Base-by-base conservation (phyloP, 1,140 invertebrate species). In the Drosophila pachea region DNA sequence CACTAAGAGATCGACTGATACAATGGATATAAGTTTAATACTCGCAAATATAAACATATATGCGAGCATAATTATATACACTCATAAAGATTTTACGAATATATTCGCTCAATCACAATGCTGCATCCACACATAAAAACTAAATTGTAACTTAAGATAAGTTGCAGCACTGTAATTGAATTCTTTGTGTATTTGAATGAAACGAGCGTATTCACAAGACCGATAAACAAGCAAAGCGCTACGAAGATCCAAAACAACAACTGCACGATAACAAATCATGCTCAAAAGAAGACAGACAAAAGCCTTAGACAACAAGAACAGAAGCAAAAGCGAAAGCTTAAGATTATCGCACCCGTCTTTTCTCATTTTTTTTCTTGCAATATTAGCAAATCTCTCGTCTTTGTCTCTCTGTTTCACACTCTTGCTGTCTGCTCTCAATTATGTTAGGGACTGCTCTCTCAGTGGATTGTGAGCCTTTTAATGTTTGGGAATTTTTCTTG, bases 151-250 rank as follows among this genome's bases (percentile, higher is more conserved):
- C 50, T 55, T 9, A 16, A 33, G 48, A 67, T 68, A 72, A 66
- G 61, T 78, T 78, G 61, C 63, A 75, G 71, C 70, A 74, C 70
- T 66, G 70, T 54, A 79, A 76, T 76, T 62, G 48, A 12, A 54
- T 66, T 71, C 65, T 78, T 49, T 73, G 72, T 73, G 68, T 48
- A 78, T 79, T 79, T 72, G 77, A 77, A 81, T 79, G 79, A 79
- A 75, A 68, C 54, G 50, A 7, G 16, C 49, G 68, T 61, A 58
- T 48, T 73, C 69, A 68, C 55, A 68, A 52, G 9, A 33, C 32
- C 29, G 49, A 73, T 58, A 50, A 40, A 61, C 1, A 42, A 43
- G 32, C 32, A 73, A 48, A 54, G 14, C 33, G 33, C 48, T 8
- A 61, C 47, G 65, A 71, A 64, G 38, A 38, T 40, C 9, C 16